A percentile compares a stretch with the other conserved stretches of the same genome.
These are phyloP conservation scores for Ptychobarbus kaznakovi DNA, from an alignment of 2,797 vertebrate genomes.

Conservation along the genomic window DNA sequence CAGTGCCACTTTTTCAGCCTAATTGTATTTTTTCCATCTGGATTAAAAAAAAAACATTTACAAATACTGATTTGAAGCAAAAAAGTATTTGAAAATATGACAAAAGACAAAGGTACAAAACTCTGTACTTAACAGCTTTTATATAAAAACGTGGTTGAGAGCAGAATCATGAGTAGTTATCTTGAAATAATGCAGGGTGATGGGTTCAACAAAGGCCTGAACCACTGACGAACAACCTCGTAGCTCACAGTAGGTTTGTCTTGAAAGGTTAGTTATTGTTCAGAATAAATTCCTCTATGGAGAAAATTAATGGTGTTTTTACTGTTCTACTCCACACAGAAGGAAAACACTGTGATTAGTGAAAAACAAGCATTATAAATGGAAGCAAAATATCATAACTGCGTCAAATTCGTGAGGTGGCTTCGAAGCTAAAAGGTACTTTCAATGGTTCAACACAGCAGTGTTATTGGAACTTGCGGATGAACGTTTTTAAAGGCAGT, in stretches of 20 bases:
- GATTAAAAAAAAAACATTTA: not conserved
- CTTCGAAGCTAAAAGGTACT: not conserved
- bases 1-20: not conserved
- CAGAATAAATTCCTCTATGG: not conserved
- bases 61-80: not conserved
- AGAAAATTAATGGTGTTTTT: not conserved
- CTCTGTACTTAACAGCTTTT: not conserved
- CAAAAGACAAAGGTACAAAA: not conserved
- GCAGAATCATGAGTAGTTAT: not conserved
- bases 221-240: not conserved
- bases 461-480: not conserved
- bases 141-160: no score
- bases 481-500: not conserved
- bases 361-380: not conserved
- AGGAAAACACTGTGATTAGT: not conserved
- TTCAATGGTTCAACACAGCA: not conserved
- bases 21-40: not conserved
- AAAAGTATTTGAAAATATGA: no score
- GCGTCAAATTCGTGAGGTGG: not conserved
- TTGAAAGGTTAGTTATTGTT: not conserved
- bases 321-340: not conserved
- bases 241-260: not conserved
- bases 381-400: not conserved
- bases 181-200: not conserved
- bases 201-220: not conserved